A percentile compares a stretch with the other conserved stretches of the same genome.
Conservation (phyloP, 1,140 invertebrate species). For the Meloidogyne chitwoodi region DNA sequence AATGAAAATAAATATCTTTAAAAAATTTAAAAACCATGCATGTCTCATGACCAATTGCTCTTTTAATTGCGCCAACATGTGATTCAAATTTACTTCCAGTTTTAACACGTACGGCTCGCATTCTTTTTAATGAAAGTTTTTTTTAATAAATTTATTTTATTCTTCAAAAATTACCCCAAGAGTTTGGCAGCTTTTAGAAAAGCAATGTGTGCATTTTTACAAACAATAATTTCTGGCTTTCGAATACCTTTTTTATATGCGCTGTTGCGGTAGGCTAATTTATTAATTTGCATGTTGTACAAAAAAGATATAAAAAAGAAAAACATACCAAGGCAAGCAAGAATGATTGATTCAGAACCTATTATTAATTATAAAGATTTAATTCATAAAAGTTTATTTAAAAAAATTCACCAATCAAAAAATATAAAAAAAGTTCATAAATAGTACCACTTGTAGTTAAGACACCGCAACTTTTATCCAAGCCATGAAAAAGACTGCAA, state of each 20-base stretch:
- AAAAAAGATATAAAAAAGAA: no score
- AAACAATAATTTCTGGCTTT: slow-evolving; percentile 83
- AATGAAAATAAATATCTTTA: neutral
- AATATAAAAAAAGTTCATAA: no score
- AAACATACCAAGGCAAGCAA: slow-evolving; percentile 49
- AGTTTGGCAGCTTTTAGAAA: slow-evolving; percentile 92
- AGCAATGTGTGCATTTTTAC: slow-evolving; percentile 83
- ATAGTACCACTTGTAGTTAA: slow-evolving; percentile 64
- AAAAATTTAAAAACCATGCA: slow-evolving; percentile 70
- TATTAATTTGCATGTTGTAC: no score
- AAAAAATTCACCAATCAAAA: no score
- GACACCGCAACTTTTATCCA: slow-evolving; percentile 76
- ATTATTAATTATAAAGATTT: neutral
- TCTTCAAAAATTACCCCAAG: slow-evolving; percentile 64
- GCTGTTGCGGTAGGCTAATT: slow-evolving; percentile 87
- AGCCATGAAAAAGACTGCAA: slow-evolving; percentile 80
- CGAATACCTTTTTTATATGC: slow-evolving; percentile 74
- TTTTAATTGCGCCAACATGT: slow-evolving; percentile 74
- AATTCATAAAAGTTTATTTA: no score
- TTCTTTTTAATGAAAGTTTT: slow-evolving; percentile 47
- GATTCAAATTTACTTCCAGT: slow-evolving; percentile 70
- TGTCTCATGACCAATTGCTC: slow-evolving; percentile 79
- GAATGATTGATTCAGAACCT: slow-evolving; percentile 46
- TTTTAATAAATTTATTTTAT: neutral
- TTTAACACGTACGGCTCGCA: slow-evolving; percentile 75